Evolutionary conservation across 92 coral and sea anemone species (phyloP).

Genomic region (Phenganax stokvisi): DNA sequence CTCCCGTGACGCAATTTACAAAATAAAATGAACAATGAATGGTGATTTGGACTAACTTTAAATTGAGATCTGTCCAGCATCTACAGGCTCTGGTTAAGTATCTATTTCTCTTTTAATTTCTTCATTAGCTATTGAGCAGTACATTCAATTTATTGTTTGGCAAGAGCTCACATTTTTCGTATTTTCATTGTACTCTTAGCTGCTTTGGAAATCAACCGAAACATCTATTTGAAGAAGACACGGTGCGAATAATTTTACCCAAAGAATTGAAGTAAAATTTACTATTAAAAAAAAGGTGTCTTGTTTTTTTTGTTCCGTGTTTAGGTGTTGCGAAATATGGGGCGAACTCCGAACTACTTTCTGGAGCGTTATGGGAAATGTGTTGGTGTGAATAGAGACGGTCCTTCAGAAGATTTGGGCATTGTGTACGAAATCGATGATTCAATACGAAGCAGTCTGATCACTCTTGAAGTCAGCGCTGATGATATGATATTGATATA

Average conservation of each 20-base stretch:
- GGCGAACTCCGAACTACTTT: constrained; percentile 67
- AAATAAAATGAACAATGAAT: too few relatives aligned
- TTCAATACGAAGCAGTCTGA: constrained; percentile 72
- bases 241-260: constrained; percentile 43
- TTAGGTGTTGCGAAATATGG: constrained; percentile 59
- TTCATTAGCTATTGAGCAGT: background rate
- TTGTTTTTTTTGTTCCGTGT: background rate
- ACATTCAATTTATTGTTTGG: background rate
- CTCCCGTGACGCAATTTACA: too few relatives aligned
- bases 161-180: background rate
- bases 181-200: constrained; percentile 31
- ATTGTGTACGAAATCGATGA: constrained; percentile 84
- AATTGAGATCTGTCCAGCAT: too few relatives aligned
- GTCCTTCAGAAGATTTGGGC: constrained; percentile 48
- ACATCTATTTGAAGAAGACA: constrained; percentile 69
- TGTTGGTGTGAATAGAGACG: constrained; percentile 57
- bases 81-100: too few relatives aligned
- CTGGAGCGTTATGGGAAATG: constrained; percentile 72
- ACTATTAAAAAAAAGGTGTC: background rate
- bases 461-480: constrained; percentile 92
- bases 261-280: background rate
- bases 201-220: constrained; percentile 86
- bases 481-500: constrained; percentile 90
- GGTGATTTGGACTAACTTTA: too few relatives aligned
- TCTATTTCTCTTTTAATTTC: background rate